Conservation (phyloP, 2,113 vertebrate genomes). For the Apodemus speciosus region DNA sequence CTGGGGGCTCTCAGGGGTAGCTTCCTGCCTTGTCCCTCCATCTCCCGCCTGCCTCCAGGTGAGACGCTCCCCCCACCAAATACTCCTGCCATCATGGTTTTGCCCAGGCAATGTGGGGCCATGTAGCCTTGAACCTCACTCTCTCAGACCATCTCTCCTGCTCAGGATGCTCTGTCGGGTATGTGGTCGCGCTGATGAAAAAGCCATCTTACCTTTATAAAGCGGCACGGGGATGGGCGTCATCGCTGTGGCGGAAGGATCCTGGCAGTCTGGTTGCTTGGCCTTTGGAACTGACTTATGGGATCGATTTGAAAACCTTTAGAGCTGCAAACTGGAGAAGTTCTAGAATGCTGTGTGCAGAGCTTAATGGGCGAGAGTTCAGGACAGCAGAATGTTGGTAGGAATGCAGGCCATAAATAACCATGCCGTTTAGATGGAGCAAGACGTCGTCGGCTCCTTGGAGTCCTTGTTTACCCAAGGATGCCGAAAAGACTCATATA, state of each 20-base stretch:
- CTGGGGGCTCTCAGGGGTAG: background rate
- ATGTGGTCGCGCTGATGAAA: background rate
- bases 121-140: background rate
- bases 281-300: background rate
- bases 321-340: background rate
- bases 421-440: background rate
- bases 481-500: background rate
- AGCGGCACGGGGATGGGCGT: background rate
- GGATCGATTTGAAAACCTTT: background rate
- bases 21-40: no score
- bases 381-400: background rate
- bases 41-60: background rate
- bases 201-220: background rate
- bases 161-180: background rate
- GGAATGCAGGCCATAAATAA: background rate
- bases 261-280: background rate
- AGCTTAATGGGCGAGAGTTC: background rate
- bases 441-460: background rate
- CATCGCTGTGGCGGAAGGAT: no score
- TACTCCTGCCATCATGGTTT: background rate
- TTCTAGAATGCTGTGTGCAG: background rate
- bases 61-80: background rate
- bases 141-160: no score
- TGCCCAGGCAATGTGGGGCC: background rate
- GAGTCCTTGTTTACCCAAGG: conserved; percentile 8